Conservation (phyloP, 1,140 invertebrate species). For the Bradysia coprophila region DNA sequence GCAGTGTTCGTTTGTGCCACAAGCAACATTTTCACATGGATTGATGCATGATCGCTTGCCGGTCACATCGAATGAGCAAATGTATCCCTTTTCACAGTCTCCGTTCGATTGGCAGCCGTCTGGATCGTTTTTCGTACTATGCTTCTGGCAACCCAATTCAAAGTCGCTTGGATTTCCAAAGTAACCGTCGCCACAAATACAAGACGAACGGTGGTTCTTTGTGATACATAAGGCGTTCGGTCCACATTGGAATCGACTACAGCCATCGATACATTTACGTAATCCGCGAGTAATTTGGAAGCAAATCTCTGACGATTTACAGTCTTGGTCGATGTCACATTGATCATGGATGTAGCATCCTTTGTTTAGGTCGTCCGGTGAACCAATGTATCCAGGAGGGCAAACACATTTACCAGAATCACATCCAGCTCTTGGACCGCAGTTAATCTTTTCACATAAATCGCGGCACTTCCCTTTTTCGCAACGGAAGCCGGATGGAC, state of each 20-base stretch:
- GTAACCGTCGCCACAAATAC: slow-evolving; percentile 65
- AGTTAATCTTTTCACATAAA: slow-evolving; percentile 48
- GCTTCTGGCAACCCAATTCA: slow-evolving; percentile 50
- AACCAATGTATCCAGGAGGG: slow-evolving; percentile 55
- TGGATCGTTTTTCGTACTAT: slow-evolving; percentile 27
- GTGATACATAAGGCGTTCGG: slow-evolving; percentile 74
- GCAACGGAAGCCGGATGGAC: slow-evolving; percentile 56
- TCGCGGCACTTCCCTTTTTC: slow-evolving; percentile 48
- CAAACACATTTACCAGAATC: slow-evolving; percentile 62
- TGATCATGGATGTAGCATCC: slow-evolving; percentile 53
- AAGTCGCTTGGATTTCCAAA: slow-evolving; percentile 62
- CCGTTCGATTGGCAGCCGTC: slow-evolving; percentile 43
- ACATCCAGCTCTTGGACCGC: slow-evolving; percentile 65
- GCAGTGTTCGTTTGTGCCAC: slow-evolving; percentile 65
- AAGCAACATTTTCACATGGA: slow-evolving; percentile 58
- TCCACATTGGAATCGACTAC: slow-evolving; percentile 71
- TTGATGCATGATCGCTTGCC: slow-evolving; percentile 49
- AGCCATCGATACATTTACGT: slow-evolving; percentile 69
- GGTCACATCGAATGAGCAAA: slow-evolving; percentile 33
- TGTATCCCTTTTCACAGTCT: slow-evolving; percentile 47
- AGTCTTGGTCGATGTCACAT: slow-evolving; percentile 62
- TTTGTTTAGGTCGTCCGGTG: slow-evolving; percentile 44
- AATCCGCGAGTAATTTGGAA: slow-evolving; percentile 57
- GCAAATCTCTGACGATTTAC: slow-evolving; percentile 64
- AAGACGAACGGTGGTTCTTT: slow-evolving; percentile 63